A percentile compares a stretch with the other conserved stretches of the same genome.
These are phyloP conservation scores for Alouatta caraya DNA, from an alignment of 2,797 vertebrate species.

Conservation along the genomic window DNA sequence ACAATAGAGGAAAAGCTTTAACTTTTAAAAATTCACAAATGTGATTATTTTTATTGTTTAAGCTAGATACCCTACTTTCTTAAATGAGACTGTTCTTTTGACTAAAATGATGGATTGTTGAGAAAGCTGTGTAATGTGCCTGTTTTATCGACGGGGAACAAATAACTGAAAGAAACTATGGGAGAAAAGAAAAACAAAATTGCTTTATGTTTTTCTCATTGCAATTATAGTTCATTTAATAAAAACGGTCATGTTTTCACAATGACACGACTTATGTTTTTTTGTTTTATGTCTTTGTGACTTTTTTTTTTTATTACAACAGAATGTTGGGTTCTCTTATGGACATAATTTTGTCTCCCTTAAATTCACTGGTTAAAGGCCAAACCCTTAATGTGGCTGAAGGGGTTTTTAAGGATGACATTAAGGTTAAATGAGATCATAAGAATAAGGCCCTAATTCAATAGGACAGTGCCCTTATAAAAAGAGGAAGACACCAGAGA, in stretches of 20 bases:
- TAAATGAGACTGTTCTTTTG: not conserved
- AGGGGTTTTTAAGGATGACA: not conserved
- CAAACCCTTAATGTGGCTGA: not conserved
- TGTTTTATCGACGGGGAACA: not conserved
- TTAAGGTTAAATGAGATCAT: not conserved
- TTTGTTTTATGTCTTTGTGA: not conserved
- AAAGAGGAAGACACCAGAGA: not conserved
- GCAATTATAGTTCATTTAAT: not conserved
- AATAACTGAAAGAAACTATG: conserved; percentile 1
- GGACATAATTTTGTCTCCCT: not conserved
- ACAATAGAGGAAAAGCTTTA: not conserved
- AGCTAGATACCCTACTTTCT: not conserved
- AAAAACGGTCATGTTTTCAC: not conserved
- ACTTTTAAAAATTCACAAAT: not conserved
- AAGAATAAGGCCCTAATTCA: not conserved
- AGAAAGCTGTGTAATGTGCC: not conserved
- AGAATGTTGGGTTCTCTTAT: not conserved
- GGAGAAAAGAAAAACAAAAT: not conserved
- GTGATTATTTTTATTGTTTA: not conserved
- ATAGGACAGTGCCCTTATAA: not conserved
- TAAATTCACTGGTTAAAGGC: not conserved
- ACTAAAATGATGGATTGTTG: not conserved
- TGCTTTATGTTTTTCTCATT: not conserved
- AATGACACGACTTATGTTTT: not conserved
- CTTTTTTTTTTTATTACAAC: not conserved